Evolutionary conservation across 2,888 invertebrate genomes (phyloP).

Genomic region (Antitype chi): DNA sequence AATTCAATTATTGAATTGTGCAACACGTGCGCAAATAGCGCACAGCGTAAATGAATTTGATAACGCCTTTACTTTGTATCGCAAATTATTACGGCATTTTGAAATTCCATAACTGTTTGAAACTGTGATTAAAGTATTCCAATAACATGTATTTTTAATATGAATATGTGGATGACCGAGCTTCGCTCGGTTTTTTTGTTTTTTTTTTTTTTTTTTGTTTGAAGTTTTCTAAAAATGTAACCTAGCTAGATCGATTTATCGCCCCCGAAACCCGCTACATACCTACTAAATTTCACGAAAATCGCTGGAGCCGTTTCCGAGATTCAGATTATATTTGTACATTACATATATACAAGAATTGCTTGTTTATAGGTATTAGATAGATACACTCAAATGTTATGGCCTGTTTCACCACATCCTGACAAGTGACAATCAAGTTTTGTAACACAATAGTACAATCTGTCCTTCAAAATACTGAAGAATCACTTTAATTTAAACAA

Average conservation of each 20-base stretch:
- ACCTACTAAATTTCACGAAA: too few relatives aligned
- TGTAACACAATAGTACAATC: not conserved
- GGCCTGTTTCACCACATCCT: constrained; percentile 17
- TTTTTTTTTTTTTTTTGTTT: too few relatives aligned
- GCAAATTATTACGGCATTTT: constrained; percentile 7
- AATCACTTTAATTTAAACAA: not conserved
- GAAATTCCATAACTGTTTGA: not conserved
- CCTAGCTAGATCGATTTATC: too few relatives aligned
- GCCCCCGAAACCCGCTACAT: too few relatives aligned
- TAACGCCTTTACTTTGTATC: constrained; percentile 5
- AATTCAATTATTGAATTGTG: not conserved
- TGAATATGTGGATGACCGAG: too few relatives aligned
- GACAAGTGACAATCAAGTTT: not conserved
- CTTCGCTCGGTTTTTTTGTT: too few relatives aligned
- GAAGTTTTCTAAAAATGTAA: too few relatives aligned
- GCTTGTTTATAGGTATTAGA: too few relatives aligned
- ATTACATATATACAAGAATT: too few relatives aligned
- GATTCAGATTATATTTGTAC: too few relatives aligned
- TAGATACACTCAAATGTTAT: not conserved
- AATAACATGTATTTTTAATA: not conserved
- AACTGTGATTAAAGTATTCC: not conserved
- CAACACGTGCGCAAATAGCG: constrained; percentile 1
- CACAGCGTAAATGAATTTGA: constrained; percentile 14
- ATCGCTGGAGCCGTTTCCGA: too few relatives aligned
- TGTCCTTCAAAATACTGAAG: not conserved